Percentiles rank a stretch among this genome's conserved stretches.
These are phyloP conservation scores for Umimayanthus chanpuru DNA, from an alignment of 92 coral and sea anemone species.

Conservation along the genomic window DNA sequence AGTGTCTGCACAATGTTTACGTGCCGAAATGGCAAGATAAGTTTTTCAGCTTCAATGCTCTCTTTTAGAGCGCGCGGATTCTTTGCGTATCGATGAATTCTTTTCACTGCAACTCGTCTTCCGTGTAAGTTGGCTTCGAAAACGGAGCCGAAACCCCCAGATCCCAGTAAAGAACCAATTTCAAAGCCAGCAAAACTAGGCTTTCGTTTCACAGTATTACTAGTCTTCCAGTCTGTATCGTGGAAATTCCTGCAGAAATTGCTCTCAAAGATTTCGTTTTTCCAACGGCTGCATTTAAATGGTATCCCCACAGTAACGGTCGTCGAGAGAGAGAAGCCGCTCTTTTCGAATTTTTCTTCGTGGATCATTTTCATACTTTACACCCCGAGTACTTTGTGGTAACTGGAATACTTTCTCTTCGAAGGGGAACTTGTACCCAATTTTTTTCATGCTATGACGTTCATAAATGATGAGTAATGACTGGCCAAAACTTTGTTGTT, in stretches of 20 bases:
- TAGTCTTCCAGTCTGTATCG: slow-evolving; percentile 8
- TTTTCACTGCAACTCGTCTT: slow-evolving; percentile 78
- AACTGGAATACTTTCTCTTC: slow-evolving; percentile 10
- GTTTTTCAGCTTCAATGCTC: slow-evolving; percentile 81
- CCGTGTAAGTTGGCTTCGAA: slow-evolving; percentile 75
- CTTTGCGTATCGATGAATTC: slow-evolving; percentile 68
- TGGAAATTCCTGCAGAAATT: slow-evolving; percentile 27
- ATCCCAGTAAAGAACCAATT: slow-evolving; percentile 70
- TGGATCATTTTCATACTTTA: slow-evolving; percentile 21
- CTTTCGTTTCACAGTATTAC: slow-evolving; percentile 4
- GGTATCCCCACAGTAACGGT: slow-evolving; percentile 42
- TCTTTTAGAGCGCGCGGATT: slow-evolving; percentile 74
- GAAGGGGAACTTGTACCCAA: slow-evolving; percentile 3
- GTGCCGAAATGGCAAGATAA: slow-evolving; percentile 70
- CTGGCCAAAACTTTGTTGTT: neutral
- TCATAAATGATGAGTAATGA: slow-evolving; percentile 8
- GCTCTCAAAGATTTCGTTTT: neutral
- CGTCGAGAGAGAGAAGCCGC: slow-evolving; percentile 8
- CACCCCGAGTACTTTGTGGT: neutral
- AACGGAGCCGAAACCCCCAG: slow-evolving; percentile 94
- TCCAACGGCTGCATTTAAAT: slow-evolving; percentile 47
- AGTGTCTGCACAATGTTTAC: slow-evolving; percentile 79
- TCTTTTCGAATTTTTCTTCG: slow-evolving; percentile 43
- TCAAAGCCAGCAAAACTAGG: slow-evolving; percentile 16
- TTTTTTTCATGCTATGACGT: slow-evolving; percentile 19